These are phyloP conservation scores for Chaenogobius annularis DNA, from an alignment of 2,113 vertebrate species.

Conservation along the genomic window DNA sequence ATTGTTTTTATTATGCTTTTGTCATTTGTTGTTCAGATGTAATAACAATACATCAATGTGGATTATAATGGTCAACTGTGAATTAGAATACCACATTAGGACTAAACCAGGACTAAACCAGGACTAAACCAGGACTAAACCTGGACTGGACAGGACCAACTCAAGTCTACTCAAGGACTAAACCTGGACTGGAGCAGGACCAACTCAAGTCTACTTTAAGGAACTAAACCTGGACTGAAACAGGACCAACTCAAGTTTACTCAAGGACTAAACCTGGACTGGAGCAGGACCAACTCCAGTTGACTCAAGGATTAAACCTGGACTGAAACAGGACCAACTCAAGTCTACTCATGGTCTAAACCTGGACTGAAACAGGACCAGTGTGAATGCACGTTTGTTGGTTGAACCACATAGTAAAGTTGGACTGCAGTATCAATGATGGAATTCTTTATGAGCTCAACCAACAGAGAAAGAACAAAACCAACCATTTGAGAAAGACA, in stretches of 20 bases:
- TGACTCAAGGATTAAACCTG: not conserved
- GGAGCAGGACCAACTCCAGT: not conserved
- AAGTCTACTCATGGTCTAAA: too few relatives aligned
- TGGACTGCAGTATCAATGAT: not conserved
- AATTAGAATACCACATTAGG: slow-evolving; percentile 34
- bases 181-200: not conserved
- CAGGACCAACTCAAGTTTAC: not conserved
- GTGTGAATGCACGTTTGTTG: not conserved
- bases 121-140: not conserved
- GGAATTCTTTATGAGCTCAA: not conserved
- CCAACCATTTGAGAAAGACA: not conserved
- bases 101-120: not conserved
- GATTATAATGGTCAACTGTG: slow-evolving; percentile 49
- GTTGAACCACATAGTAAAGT: not conserved
- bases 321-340: too few relatives aligned
- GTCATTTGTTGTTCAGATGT: slow-evolving; percentile 15
- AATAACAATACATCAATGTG: slow-evolving; percentile 15
- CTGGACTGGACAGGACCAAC: not conserved
- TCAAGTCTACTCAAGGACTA: not conserved
- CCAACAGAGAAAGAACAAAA: not conserved
- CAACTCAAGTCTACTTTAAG: too few relatives aligned
- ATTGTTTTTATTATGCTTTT: slow-evolving; percentile 47
- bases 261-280: not conserved
- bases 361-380: not conserved
- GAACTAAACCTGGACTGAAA: not conserved